Conservation (phyloP, 2,888 invertebrate genomes). For the Cyclophora albipunctata region DNA sequence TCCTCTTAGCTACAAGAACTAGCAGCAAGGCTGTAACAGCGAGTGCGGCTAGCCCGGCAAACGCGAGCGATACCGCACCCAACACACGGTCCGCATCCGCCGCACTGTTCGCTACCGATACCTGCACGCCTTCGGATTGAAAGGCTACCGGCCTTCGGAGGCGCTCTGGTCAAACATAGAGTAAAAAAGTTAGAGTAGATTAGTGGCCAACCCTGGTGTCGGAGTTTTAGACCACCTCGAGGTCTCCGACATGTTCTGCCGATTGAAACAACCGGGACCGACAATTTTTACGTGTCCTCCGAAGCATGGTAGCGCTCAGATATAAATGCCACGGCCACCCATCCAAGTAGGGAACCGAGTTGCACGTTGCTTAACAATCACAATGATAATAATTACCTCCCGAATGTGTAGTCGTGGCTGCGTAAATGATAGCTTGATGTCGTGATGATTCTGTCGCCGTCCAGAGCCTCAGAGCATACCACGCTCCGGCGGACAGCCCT, state of each 20-base stretch:
- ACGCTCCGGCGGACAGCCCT: conserved; percentile 81
- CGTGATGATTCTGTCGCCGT: conserved; percentile 82
- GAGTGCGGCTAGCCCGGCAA: conserved; percentile 59
- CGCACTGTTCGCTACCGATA: conserved; percentile 26
- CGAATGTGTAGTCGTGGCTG: conserved; percentile 83
- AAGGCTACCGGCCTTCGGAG: conserved; percentile 62
- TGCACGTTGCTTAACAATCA: too few species aligned
- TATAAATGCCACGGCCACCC: too few species aligned
- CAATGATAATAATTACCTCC: conserved; percentile 70
- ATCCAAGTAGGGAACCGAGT: too few species aligned
- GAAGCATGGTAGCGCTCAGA: too few species aligned
- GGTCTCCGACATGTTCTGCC: too few species aligned
- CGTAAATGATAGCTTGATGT: conserved; percentile 80
- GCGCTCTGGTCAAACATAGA: conserved; percentile 37
- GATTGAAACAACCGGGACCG: too few species aligned
- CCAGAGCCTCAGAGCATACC: conserved; percentile 82
- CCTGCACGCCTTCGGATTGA: conserved; percentile 48
- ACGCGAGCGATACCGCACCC: conserved; percentile 62
- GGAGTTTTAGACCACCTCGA: too few species aligned
- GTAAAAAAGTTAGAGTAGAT: neutral
- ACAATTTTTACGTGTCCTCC: too few species aligned
- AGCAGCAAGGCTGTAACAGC: conserved; percentile 61
- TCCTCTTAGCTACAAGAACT: conserved; percentile 54
- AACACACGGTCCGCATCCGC: conserved; percentile 58
- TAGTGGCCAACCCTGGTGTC: too few species aligned